Conservation (phyloP, 2,797 vertebrate species). For the Acipenser oxyrinchus region DNA sequence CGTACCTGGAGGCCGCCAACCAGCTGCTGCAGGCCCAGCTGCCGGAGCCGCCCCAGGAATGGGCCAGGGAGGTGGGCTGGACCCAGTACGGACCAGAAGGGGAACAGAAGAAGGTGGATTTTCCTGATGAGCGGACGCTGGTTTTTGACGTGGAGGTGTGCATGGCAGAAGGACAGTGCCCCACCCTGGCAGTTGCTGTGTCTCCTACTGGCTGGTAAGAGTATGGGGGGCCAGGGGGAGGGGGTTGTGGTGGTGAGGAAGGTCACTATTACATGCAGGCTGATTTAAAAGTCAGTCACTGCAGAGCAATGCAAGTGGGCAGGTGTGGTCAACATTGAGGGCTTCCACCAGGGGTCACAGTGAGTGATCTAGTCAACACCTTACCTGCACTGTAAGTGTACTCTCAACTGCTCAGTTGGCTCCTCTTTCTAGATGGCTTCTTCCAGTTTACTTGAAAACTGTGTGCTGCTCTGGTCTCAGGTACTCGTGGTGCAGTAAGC, state of each 20-base stretch:
- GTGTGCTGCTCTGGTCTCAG: slow-evolving; percentile 41
- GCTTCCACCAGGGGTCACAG: background rate
- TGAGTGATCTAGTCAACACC: no score
- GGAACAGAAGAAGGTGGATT: slow-evolving; percentile 57
- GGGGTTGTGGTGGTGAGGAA: background rate
- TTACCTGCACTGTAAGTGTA: no score
- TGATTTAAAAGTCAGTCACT: no score
- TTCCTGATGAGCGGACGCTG: slow-evolving; percentile 76
- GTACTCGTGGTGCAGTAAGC: slow-evolving; percentile 96
- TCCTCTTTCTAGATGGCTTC: no score
- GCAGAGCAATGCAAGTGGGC: background rate
- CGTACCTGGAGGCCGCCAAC: slow-evolving; percentile 79
- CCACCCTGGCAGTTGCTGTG: slow-evolving; percentile 83
- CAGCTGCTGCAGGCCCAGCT: slow-evolving; percentile 58
- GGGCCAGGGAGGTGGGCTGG: slow-evolving; percentile 83
- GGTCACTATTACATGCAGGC: no score
- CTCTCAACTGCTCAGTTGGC: no score
- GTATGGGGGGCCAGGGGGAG: background rate
- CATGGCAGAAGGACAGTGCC: slow-evolving; percentile 77
- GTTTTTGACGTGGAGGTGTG: slow-evolving; percentile 97
- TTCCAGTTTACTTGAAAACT: no score
- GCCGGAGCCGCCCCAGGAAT: slow-evolving; percentile 66
- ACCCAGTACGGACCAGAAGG: slow-evolving; percentile 67
- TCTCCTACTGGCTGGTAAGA: slow-evolving; percentile 85
- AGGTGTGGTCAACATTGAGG: background rate